These are phyloP conservation scores for Augochlorella aurata DNA, from an alignment of 2,888 invertebrate species.

Conservation along the genomic window DNA sequence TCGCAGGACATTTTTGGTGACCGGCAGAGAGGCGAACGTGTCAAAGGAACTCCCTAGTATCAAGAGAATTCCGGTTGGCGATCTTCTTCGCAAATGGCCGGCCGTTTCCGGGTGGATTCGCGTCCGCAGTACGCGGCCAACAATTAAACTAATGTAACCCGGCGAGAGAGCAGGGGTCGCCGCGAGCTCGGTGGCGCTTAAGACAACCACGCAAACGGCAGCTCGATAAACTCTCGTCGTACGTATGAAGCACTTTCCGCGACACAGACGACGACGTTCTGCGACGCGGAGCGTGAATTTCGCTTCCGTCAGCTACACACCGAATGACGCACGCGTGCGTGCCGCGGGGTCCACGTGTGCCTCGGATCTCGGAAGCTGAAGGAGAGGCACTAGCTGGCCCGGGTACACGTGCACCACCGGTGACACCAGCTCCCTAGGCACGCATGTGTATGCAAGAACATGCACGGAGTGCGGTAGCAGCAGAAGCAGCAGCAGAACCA, in stretches of 20 bases:
- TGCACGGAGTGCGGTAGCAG: background rate
- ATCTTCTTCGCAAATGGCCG: background rate
- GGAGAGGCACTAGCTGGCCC: background rate
- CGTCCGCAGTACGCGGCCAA: background rate
- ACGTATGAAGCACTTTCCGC: background rate
- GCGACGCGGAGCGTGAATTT: constrained; percentile 45
- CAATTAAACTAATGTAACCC: constrained; percentile 3
- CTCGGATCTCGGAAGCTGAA: constrained; percentile 10
- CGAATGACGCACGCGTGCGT: constrained; percentile 26
- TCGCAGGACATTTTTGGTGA: too few species aligned
- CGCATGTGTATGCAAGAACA: background rate
- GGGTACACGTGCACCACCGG: constrained; percentile 11
- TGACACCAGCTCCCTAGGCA: background rate
- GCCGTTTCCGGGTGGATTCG: background rate
- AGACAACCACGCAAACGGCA: background rate
- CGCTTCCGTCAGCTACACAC: background rate
- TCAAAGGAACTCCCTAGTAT: background rate
- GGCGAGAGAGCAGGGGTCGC: background rate
- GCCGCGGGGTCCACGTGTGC: constrained; percentile 27
- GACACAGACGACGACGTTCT: background rate
- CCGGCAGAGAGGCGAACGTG: too few species aligned
- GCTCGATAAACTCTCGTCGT: constrained; percentile 1
- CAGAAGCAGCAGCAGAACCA: too few species aligned
- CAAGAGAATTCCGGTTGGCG: background rate
- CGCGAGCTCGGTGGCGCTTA: background rate